Conservation (phyloP, 1,140 invertebrate species). For the Pogonognathellus flavescens region DNA sequence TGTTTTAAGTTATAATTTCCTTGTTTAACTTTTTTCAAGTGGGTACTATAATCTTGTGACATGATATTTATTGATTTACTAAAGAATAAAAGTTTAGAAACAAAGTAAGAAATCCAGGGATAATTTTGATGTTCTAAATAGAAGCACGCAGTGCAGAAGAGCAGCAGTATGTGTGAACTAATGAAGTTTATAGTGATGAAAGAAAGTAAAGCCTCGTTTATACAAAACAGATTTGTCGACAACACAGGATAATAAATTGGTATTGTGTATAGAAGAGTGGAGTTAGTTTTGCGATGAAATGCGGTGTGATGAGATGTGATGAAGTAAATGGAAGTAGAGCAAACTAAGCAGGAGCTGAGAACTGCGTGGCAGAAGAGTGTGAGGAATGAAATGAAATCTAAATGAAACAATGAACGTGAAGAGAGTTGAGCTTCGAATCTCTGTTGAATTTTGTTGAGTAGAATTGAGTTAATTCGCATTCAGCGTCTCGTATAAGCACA, state of each 20-base stretch:
- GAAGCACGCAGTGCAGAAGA: neutral
- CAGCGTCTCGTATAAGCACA: neutral
- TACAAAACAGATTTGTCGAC: conserved; percentile 5
- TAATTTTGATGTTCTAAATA: neutral
- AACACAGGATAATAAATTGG: neutral
- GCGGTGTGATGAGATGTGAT: conserved; percentile 6
- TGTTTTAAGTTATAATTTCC: too few species aligned
- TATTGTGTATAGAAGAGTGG: neutral
- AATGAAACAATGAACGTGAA: neutral
- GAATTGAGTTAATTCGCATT: conserved; percentile 36
- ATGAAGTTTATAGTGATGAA: conserved; percentile 13
- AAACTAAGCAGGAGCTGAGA: too few species aligned
- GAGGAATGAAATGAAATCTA: conserved; percentile 16
- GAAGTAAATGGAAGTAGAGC: neutral
- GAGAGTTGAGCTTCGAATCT: conserved; percentile 9
- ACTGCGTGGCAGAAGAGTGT: neutral
- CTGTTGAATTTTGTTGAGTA: conserved; percentile 8
- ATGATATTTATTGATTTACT: too few species aligned
- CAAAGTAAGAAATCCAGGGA: too few species aligned
- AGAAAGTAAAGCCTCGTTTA: neutral
- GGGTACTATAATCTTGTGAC: too few species aligned
- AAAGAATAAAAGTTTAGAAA: too few species aligned
- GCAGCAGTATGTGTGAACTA: neutral
- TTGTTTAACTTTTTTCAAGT: too few species aligned
- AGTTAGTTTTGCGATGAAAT: conserved; percentile 23